A percentile compares a stretch with the other conserved stretches of the same genome.
Conservation (phyloP, 2,797 vertebrate species). For the Tauraco hartlaubi region DNA sequence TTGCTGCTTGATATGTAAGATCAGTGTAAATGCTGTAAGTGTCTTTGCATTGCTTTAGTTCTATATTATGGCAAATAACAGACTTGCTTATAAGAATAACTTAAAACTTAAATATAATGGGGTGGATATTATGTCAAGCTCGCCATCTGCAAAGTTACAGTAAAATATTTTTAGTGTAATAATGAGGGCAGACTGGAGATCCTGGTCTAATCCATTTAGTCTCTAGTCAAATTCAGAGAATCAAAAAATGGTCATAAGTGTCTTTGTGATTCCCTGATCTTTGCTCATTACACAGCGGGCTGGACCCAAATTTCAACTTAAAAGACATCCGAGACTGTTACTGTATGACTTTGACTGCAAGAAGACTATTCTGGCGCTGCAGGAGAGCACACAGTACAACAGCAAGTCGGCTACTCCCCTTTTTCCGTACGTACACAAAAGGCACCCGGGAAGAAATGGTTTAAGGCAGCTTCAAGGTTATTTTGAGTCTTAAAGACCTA, state of each 20-base stretch:
- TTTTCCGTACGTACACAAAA: neutral
- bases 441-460: neutral
- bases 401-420: neutral
- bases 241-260: constrained; percentile 10
- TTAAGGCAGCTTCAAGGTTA: constrained; percentile 13
- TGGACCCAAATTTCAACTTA: constrained; percentile 49
- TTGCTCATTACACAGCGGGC: constrained; percentile 59
- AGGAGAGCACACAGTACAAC: neutral
- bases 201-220: constrained; percentile 27
- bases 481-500: constrained; percentile 1
- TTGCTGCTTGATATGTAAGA: neutral
- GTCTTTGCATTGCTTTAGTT: neutral
- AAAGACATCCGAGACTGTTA: neutral
- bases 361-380: neutral
- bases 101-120: constrained; percentile 17
- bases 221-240: constrained; percentile 13
- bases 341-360: neutral
- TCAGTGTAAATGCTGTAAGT: constrained; percentile 17
- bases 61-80: neutral
- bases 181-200: constrained; percentile 8
- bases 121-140: neutral
- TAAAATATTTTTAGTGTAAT: constrained; percentile 36
- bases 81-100: neutral
- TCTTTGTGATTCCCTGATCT: constrained; percentile 35
- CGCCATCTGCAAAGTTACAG: neutral